Conservation (phyloP, 2,888 invertebrate genomes). For the Carterocephalus palaemon region DNA sequence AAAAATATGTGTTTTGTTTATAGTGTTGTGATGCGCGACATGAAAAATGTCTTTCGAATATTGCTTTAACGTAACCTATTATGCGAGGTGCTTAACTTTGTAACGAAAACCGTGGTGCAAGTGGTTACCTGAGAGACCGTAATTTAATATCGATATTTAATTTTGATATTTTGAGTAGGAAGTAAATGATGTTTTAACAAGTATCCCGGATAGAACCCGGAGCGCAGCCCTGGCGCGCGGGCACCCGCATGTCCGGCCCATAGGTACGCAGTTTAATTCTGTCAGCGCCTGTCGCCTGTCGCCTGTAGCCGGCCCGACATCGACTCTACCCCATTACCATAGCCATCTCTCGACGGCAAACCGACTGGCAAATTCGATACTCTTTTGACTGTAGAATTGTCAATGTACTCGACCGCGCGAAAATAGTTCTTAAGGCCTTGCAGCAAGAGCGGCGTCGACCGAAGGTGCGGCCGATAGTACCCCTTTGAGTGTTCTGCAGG, state of each 20-base stretch:
- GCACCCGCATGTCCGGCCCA: constrained; percentile 39
- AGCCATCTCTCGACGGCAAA: background rate
- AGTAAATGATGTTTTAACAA: too few relatives aligned
- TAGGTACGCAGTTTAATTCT: constrained; percentile 40
- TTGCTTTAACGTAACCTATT: too few relatives aligned
- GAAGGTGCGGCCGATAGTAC: background rate
- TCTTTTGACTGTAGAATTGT: constrained; percentile 32
- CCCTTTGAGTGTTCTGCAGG: constrained; percentile 9
- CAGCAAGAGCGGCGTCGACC: background rate
- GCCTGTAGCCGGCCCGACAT: background rate
- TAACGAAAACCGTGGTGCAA: too few relatives aligned
- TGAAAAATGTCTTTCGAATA: too few relatives aligned
- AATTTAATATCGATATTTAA: too few relatives aligned
- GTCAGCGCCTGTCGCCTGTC: too few relatives aligned
- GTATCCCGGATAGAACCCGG: too few relatives aligned
- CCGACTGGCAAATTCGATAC: constrained; percentile 6
- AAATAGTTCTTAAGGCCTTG: background rate
- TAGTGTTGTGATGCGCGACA: too few relatives aligned
- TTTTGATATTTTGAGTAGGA: too few relatives aligned
- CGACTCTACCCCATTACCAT: background rate
- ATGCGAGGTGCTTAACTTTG: too few relatives aligned
- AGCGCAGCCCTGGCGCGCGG: constrained; percentile 34
- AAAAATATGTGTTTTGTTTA: too few relatives aligned
- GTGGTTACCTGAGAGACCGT: too few relatives aligned
- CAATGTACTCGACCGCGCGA: background rate